Evolutionary conservation across 53 echinoderm and acorn worm species (phyloP).

Genomic region (Actinopyga echinites): DNA sequence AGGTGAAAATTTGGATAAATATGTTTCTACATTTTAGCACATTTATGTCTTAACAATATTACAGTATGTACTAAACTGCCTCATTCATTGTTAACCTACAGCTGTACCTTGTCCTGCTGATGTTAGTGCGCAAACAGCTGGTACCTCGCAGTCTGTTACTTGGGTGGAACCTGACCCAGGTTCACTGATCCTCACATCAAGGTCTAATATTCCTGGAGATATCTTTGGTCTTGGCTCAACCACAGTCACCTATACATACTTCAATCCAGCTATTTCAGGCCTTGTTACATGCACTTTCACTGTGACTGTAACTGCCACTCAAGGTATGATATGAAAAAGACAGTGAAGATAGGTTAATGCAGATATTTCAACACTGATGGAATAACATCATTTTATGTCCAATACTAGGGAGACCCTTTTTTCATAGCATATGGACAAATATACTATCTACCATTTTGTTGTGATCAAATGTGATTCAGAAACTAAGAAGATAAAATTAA

Average conservation of each 20-base stretch:
- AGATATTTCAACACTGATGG: too few relatives aligned
- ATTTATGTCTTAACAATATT: too few relatives aligned
- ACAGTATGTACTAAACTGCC: too few relatives aligned
- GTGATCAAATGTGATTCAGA: too few relatives aligned
- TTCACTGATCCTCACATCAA: not conserved
- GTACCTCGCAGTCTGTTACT: not conserved
- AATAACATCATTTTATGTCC: too few relatives aligned
- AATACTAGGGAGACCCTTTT: too few relatives aligned
- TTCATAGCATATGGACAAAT: too few relatives aligned
- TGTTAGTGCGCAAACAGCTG: not conserved
- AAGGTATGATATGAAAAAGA: not conserved
- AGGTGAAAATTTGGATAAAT: too few relatives aligned
- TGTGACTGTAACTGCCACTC: conserved; percentile 12
- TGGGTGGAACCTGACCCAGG: not conserved
- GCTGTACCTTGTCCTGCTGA: not conserved
- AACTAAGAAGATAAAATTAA: too few relatives aligned
- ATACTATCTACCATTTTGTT: too few relatives aligned
- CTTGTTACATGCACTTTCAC: not conserved
- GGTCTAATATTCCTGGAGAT: not conserved
- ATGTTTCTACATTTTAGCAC: too few relatives aligned
- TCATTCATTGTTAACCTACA: not conserved
- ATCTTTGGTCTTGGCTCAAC: not conserved
- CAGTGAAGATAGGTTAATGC: too few relatives aligned
- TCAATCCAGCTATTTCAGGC: not conserved
- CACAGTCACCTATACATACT: conserved; percentile 4